Evolutionary conservation across 2,888 invertebrate species (phyloP).

Genomic region (Lacanobia oleracea): DNA sequence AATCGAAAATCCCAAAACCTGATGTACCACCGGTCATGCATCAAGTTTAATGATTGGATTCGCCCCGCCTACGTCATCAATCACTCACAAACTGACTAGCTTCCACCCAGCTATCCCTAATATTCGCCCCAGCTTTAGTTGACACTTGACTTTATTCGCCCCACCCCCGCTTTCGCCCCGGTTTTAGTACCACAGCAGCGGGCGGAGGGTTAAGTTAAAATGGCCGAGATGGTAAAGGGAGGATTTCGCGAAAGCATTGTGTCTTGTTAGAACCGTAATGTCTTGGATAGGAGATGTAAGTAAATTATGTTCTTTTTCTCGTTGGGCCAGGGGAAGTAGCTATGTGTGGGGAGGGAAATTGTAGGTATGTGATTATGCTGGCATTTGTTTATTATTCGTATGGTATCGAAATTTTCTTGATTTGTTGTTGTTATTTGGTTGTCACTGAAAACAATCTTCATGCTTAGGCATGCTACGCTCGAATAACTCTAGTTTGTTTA

Average conservation of each 20-base stretch:
- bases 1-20: constrained; percentile 78
- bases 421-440: background rate
- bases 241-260: constrained; percentile 87
- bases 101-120: constrained; percentile 70
- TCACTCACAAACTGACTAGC: constrained; percentile 86
- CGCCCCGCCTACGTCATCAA: constrained; percentile 90
- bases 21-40: constrained; percentile 88
- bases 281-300: constrained; percentile 88
- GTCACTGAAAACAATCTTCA: background rate
- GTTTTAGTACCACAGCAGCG: constrained; percentile 40
- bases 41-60: constrained; percentile 90
- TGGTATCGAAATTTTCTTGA: background rate
- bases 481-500: background rate
- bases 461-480: background rate
- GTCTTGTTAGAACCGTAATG: constrained; percentile 89
- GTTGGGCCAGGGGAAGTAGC: constrained; percentile 68
- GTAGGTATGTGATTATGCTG: background rate
- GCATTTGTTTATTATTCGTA: background rate
- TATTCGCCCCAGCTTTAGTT: constrained; percentile 67
- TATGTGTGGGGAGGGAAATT: constrained; percentile 1
- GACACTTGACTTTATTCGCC: constrained; percentile 74
- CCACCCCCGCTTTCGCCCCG: constrained; percentile 17
- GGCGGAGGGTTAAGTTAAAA: constrained; percentile 67
- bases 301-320: constrained; percentile 86
- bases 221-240: constrained; percentile 77